Evolutionary conservation across 2,888 invertebrate species (phyloP), one percentile per base, ranked within the genome.

Genomic region (Bugula neritina): DNA sequence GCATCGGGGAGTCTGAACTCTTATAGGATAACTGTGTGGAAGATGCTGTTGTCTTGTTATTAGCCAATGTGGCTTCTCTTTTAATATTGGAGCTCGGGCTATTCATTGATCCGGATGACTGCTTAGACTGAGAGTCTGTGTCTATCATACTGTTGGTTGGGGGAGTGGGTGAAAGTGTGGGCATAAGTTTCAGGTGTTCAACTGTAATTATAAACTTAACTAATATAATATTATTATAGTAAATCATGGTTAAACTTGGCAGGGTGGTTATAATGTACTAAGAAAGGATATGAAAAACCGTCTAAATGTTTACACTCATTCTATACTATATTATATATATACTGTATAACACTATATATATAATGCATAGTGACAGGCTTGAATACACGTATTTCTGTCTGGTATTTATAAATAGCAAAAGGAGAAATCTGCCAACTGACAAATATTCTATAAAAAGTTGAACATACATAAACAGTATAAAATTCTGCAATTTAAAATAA

Each of bases 101-200:
- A 13, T 10, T 29, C 25, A 63, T 13, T 25, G 63, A 31, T 27
- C 63, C 10, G 10, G 63, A 13, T 27, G 21, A 31, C 31, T 25
- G 63, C n/a, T 63, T 63, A n/a, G 55, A 10, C 21, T 17, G 21
- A 13, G 63, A 27, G n/a, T 63, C 31, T 31, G 63, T 13, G 63
- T 63, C 63, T 63, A 63, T 63, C 63, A 63, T 63, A 31, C 27
- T 31, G 13, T 31, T 25, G 21, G 5, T 27, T 3, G 27, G 29
- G 3, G 2, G 31, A 25, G 31, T 10, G 5, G 25, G 10, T 29
- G 63, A 31, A 27, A 34, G 25, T 10, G 31, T 63, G 10, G 63
- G 34, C 27, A 63, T 27, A 5, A 34, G n/a, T 34, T 63, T 63
- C 31, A 63, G 31, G 10, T 63, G 63, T 31, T 63, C 63, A 31